Evolutionary conservation across 2,113 vertebrate genomes (phyloP).

Genomic region (Oenanthe melanoleuca): DNA sequence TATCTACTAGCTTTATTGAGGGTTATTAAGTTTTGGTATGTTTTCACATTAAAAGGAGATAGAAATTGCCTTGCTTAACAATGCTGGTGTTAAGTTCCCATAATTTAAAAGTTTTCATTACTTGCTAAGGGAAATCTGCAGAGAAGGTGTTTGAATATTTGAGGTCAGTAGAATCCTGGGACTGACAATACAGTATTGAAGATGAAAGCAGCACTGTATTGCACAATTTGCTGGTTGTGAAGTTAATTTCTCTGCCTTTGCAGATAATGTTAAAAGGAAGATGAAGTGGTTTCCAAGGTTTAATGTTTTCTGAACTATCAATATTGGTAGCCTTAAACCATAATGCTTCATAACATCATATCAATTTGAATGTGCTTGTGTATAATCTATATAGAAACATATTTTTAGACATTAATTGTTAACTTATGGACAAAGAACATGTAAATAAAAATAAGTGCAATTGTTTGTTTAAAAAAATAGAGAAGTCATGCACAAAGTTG

Average conservation of each 20-base stretch:
- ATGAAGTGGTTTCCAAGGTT: background rate
- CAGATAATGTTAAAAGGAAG: background rate
- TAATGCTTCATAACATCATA: background rate
- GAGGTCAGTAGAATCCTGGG: background rate
- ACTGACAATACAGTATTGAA: background rate
- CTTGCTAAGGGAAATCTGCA: background rate
- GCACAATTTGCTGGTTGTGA: background rate
- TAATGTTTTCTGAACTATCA: background rate
- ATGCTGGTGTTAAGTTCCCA: background rate
- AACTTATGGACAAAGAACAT: background rate
- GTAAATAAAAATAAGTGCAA: background rate
- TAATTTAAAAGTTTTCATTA: background rate
- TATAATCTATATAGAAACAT: background rate
- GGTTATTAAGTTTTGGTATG: background rate
- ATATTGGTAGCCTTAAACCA: background rate
- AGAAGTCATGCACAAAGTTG: background rate
- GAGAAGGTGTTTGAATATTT: background rate
- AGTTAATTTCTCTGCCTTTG: background rate
- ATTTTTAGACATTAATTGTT: background rate
- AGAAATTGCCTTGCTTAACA: background rate
- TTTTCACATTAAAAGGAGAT: background rate
- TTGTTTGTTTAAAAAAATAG: background rate
- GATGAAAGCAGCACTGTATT: background rate
- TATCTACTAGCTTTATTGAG: background rate
- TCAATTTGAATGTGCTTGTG: background rate